phyloP scores from a whole-genome alignment of 2,797 vertebrate species.

The Anabacerthia variegaticeps region DNA sequence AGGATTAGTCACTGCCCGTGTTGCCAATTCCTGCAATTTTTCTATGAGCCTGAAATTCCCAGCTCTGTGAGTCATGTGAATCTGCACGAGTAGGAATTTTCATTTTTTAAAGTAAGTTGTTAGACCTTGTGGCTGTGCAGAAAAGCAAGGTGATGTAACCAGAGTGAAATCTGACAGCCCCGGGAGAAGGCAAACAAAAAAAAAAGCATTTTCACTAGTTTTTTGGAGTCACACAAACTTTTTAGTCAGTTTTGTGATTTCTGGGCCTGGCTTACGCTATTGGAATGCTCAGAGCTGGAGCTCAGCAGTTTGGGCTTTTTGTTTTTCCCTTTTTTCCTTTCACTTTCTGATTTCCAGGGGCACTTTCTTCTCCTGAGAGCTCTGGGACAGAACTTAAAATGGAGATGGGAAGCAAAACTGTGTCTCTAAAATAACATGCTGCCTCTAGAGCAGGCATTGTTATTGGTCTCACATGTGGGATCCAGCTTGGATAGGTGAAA shows the following conservation, averaged over 20 bases:
- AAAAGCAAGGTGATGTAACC: neutral
- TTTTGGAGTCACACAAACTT: neutral
- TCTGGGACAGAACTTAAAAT: neutral
- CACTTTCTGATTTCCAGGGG: neutral
- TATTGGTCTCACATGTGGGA: rapidly evolving
- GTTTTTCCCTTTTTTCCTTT: neutral
- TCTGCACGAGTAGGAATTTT: neutral
- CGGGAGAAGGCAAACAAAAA: neutral
- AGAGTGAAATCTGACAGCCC: neutral
- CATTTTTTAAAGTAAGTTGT: neutral
- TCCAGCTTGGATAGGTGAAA: neutral
- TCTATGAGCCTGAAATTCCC: neutral
- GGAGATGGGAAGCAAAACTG: neutral
- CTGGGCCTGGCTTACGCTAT: neutral
- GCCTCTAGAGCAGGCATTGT: neutral
- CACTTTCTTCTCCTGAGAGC: neutral
- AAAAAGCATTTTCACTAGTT: neutral
- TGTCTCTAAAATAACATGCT: rapidly evolving
- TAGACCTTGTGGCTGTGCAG: neutral
- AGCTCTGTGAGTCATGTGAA: conserved; percentile 16
- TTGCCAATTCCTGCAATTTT: conserved; percentile 4
- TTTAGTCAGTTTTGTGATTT: neutral
- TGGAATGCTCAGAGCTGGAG: neutral
- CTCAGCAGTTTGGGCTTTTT: neutral
- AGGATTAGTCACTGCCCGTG: neutral